Evolutionary conservation across 2,888 invertebrate species (phyloP).

Genomic region (Ecliptopera silaceata): DNA sequence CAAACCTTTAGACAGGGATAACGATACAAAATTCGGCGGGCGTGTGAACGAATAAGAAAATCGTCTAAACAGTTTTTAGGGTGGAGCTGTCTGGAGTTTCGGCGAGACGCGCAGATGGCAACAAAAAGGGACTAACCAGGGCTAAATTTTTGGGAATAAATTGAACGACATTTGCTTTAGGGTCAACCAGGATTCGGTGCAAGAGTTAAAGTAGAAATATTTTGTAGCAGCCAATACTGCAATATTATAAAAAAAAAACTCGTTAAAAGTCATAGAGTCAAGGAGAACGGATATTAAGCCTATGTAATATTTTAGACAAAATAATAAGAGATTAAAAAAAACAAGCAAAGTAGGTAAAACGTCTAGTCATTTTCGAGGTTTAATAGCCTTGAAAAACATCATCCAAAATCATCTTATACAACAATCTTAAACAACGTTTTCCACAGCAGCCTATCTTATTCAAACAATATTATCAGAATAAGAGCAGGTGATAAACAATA

Average conservation of each 20-base stretch:
- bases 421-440: slow-evolving; percentile 9
- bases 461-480: slow-evolving; percentile 71
- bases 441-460: slow-evolving; percentile 62
- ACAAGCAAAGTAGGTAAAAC: no score
- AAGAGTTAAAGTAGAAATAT: slow-evolving; percentile 46
- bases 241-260: no score
- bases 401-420: background rate
- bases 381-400: no score
- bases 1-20: slow-evolving; percentile 71
- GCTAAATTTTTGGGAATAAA: slow-evolving; percentile 79
- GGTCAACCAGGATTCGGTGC: slow-evolving; percentile 31
- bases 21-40: slow-evolving; percentile 63
- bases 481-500: slow-evolving; percentile 73
- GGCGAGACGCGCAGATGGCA: slow-evolving; percentile 77
- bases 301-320: no score
- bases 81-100: slow-evolving; percentile 81
- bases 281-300: no score
- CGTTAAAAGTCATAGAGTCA: no score
- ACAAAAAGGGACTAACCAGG: slow-evolving; percentile 78
- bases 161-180: slow-evolving; percentile 78
- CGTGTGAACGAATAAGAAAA: slow-evolving; percentile 73
- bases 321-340: no score
- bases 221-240: slow-evolving; percentile 18
- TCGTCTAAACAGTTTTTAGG: slow-evolving; percentile 79
- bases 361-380: no score